Evolutionary conservation across 2,888 invertebrate species (phyloP).

Genomic region (Melinaea menophilus): DNA sequence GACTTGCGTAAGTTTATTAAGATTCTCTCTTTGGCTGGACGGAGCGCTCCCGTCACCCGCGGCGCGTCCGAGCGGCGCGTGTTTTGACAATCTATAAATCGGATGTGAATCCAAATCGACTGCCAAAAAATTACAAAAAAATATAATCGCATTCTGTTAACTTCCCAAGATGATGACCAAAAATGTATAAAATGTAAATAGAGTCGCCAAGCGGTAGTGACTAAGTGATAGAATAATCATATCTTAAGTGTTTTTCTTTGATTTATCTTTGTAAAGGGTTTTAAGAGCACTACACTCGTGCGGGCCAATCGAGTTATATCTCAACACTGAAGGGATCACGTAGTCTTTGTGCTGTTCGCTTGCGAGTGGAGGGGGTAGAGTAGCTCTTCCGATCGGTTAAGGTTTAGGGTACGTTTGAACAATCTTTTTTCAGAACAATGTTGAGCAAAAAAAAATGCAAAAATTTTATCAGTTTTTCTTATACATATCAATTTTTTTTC

Average conservation of each 20-base stretch:
- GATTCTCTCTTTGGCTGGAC: neutral
- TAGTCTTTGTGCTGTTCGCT: constrained; percentile 43
- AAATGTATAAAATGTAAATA: constrained; percentile 49
- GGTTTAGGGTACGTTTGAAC: constrained; percentile 39
- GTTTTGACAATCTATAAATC: constrained; percentile 8
- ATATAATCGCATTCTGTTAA: constrained; percentile 50
- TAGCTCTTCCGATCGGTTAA: constrained; percentile 19
- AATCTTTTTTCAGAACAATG: constrained; percentile 35
- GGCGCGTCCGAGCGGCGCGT: neutral
- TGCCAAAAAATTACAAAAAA: constrained; percentile 29
- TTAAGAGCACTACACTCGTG: constrained; percentile 55
- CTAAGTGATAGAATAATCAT: constrained; percentile 70
- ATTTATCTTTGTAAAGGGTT: constrained; percentile 46
- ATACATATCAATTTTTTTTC: constrained; percentile 58
- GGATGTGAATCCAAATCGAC: constrained; percentile 25
- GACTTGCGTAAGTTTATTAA: neutral
- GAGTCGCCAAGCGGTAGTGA: constrained; percentile 36
- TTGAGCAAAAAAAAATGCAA: constrained; percentile 53
- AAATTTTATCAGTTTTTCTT: constrained; percentile 46
- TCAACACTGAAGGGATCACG: constrained; percentile 68
- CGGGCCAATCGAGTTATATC: constrained; percentile 72
- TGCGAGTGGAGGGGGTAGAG: constrained; percentile 13
- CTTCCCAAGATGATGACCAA: constrained; percentile 69
- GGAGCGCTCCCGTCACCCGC: neutral
- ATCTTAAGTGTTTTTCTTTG: constrained; percentile 68